phyloP scores from a whole-genome alignment of 2,888 invertebrate genomes.

The Agrochola circellaris region DNA sequence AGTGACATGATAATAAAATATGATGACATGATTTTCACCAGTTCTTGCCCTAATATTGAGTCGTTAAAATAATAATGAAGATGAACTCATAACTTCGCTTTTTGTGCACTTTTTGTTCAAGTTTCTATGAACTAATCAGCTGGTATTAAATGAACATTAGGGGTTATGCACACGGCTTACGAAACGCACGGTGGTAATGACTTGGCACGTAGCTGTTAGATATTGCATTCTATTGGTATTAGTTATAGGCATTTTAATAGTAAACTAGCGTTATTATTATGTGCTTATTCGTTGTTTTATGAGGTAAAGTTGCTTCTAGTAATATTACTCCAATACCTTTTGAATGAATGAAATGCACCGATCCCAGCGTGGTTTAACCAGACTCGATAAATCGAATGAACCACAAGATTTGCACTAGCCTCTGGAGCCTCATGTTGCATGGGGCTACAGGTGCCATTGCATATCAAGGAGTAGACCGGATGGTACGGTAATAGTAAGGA shows the following conservation, averaged over 20 bases:
- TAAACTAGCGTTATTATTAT: slow-evolving; percentile 11
- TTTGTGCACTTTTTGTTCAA: slow-evolving; percentile 57
- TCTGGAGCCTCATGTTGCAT: too few species aligned
- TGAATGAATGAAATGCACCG: too few species aligned
- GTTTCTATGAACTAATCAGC: slow-evolving; percentile 62
- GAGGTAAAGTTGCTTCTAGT: neutral
- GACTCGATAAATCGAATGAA: too few species aligned
- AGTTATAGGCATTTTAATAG: slow-evolving; percentile 20
- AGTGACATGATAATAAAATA: slow-evolving; percentile 52
- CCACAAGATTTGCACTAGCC: too few species aligned
- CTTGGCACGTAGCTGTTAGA: slow-evolving; percentile 42
- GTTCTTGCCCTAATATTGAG: slow-evolving; percentile 57
- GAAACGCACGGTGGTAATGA: slow-evolving; percentile 49
- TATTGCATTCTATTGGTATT: slow-evolving; percentile 29
- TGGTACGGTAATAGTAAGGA: too few species aligned
- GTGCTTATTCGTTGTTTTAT: slow-evolving; percentile 5
- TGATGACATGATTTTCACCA: slow-evolving; percentile 56
- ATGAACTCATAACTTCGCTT: slow-evolving; percentile 59
- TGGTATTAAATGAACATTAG: slow-evolving; percentile 66
- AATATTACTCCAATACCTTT: neutral
- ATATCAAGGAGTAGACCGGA: too few species aligned
- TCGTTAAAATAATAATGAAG: slow-evolving; percentile 63
- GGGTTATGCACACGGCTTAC: slow-evolving; percentile 57
- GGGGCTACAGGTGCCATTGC: too few species aligned
- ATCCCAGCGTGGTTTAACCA: too few species aligned